These are phyloP conservation scores for Asteroscopus sphinx DNA, from an alignment of 2,888 invertebrate genomes.

Conservation along the genomic window DNA sequence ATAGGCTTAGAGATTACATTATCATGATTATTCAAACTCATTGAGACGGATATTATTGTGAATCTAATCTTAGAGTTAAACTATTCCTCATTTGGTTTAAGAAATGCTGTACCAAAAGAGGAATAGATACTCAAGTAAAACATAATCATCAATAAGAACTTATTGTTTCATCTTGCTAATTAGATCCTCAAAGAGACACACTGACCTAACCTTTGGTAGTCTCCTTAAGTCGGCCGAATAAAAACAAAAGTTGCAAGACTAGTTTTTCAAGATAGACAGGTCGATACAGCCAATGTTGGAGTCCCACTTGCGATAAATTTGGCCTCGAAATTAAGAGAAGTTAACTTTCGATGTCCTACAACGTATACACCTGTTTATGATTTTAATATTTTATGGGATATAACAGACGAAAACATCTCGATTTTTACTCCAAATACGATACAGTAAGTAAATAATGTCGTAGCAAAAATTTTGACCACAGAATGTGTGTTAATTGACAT, in stretches of 20 bases:
- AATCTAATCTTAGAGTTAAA: constrained; percentile 18
- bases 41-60: constrained; percentile 7
- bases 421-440: constrained; percentile 2
- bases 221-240: constrained; percentile 70
- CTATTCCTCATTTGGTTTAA: constrained; percentile 26
- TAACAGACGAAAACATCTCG: constrained; percentile 12
- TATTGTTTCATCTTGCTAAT: constrained; percentile 4
- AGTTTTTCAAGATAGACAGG: constrained; percentile 83
- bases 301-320: constrained; percentile 75
- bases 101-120: constrained; percentile 2
- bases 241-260: constrained; percentile 86
- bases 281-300: constrained; percentile 70
- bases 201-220: constrained; percentile 65
- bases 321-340: constrained; percentile 75
- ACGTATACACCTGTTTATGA: constrained; percentile 49
- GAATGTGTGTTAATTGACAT: neutral
- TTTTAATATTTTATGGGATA: constrained; percentile 18
- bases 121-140: neutral
- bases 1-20: constrained; percentile 9
- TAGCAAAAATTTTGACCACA: neutral
- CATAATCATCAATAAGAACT: too few species aligned
- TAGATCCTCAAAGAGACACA: constrained; percentile 48
- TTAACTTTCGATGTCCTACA: constrained; percentile 73
- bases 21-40: constrained; percentile 12
- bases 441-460: constrained; percentile 11